Evolutionary conservation across 1,140 invertebrate genomes (phyloP).

Genomic region (Xylocopa sonorina): DNA sequence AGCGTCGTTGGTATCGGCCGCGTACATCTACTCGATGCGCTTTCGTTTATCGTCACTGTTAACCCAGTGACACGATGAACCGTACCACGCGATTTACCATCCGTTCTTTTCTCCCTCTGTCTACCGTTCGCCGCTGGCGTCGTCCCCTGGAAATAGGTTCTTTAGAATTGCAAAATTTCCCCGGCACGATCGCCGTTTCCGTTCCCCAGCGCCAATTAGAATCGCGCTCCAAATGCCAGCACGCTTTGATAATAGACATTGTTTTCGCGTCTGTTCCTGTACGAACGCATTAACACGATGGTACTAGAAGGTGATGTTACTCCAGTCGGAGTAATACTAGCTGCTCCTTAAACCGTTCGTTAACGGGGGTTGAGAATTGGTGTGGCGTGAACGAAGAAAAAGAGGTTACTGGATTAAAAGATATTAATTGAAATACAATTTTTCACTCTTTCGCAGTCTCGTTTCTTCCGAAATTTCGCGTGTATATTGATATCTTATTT

Average conservation of each 20-base stretch:
- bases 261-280: not conserved
- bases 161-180: not conserved
- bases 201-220: not conserved
- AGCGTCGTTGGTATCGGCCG: constrained; percentile 17
- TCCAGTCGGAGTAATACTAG: no score
- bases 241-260: not conserved
- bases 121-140: not conserved
- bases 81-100: not conserved
- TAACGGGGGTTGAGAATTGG: no score
- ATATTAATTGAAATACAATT: no score
- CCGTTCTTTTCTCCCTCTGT: not conserved
- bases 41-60: constrained; percentile 62
- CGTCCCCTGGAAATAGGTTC: not conserved
- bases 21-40: constrained; percentile 42
- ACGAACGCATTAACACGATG: no score
- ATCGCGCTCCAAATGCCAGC: not conserved
- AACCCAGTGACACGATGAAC: constrained; percentile 62
- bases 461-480: no score
- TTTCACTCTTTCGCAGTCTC: no score
- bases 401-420: no score
- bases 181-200: no score
- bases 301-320: not conserved
- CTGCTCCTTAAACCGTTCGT: no score
- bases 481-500: no score
- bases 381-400: no score